Conservation (phyloP, 1,140 invertebrate species). For the Rhagoletis pomonella region DNA sequence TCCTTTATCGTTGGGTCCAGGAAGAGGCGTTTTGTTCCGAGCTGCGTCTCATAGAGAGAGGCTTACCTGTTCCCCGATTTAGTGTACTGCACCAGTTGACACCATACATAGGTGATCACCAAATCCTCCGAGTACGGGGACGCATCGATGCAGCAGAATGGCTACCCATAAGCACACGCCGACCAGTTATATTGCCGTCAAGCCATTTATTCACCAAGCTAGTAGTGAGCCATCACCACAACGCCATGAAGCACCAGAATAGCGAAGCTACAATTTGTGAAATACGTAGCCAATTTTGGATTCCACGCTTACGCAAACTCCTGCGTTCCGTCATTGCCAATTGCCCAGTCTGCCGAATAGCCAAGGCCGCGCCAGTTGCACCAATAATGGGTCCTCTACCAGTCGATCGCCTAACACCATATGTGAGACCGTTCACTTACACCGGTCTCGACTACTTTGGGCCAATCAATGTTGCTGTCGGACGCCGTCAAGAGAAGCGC, state of each 20-base stretch:
- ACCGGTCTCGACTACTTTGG: slow-evolving; percentile 36
- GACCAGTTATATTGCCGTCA: too few relatives aligned
- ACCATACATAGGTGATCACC: too few relatives aligned
- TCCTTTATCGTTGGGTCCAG: too few relatives aligned
- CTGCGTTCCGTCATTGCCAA: neutral
- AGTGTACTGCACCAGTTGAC: too few relatives aligned
- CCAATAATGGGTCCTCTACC: slow-evolving; percentile 54
- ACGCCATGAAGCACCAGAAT: slow-evolving; percentile 57
- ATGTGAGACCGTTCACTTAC: slow-evolving; percentile 40
- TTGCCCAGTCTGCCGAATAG: slow-evolving; percentile 1
- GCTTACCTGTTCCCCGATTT: too few relatives aligned
- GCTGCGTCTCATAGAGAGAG: too few relatives aligned
- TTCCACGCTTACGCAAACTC: neutral
- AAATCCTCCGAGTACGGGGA: too few relatives aligned
- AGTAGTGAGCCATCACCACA: too few relatives aligned
- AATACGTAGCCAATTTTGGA: slow-evolving; percentile 50
- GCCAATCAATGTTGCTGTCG: neutral
- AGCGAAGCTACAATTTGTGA: slow-evolving; percentile 30
- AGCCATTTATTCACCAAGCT: too few relatives aligned
- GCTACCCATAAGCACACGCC: too few relatives aligned
- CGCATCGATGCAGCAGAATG: too few relatives aligned
- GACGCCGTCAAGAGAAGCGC: slow-evolving; percentile 52
- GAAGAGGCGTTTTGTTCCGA: too few relatives aligned
- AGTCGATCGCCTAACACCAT: slow-evolving; percentile 39
- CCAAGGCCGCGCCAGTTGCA: slow-evolving; percentile 24